phyloP scores from a whole-genome alignment of 1,140 invertebrate genomes.

The Anadara kagoshimensis region DNA sequence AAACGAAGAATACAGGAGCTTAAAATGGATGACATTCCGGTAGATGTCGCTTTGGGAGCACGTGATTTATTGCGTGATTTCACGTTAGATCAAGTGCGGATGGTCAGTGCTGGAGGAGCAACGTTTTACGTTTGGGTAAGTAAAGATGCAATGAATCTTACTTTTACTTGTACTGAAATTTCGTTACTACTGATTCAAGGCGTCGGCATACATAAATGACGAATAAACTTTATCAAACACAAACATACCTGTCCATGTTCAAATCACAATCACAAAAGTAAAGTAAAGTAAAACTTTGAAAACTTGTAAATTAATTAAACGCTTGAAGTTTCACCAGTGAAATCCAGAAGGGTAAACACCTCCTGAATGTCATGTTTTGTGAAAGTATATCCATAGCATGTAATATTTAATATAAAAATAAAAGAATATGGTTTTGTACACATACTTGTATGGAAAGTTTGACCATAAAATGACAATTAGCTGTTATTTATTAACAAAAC shows the following conservation, averaged over 20 bases:
- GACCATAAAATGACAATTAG: too few species aligned
- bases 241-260: neutral
- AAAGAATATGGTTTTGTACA: neutral
- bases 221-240: neutral
- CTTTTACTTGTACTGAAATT: neutral
- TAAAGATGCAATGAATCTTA: neutral
- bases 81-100: constrained; percentile 57
- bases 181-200: neutral
- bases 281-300: neutral
- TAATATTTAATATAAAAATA: neutral
- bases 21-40: constrained; percentile 50
- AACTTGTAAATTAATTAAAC: neutral
- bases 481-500: neutral
- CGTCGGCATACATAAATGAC: neutral
- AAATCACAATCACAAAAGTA: neutral
- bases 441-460: too few species aligned
- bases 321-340: too few species aligned
- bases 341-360: neutral
- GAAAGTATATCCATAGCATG: neutral
- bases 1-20: constrained; percentile 57
- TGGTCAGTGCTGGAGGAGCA: constrained; percentile 63
- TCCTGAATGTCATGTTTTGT: neutral
- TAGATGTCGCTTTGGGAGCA: constrained; percentile 59
- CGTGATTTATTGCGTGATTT: constrained; percentile 53
- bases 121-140: constrained; percentile 69